A percentile compares a stretch with the other conserved stretches of the same genome.
These are phyloP conservation scores for Epinephelus cyanopodus DNA, from an alignment of 2,113 vertebrate species.

Conservation along the genomic window DNA sequence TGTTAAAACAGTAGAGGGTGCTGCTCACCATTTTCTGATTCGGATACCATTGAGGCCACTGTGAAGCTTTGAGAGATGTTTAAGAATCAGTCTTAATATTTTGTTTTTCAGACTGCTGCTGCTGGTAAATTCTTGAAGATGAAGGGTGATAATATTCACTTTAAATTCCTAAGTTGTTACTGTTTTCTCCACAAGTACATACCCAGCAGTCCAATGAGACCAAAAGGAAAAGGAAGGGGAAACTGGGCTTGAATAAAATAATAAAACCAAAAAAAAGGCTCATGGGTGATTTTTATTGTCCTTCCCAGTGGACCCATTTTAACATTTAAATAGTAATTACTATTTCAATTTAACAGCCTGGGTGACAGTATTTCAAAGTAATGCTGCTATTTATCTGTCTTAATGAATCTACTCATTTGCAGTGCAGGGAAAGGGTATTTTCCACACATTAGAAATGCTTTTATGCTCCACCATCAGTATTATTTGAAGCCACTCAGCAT, in stretches of 20 bases:
- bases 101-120: not conserved
- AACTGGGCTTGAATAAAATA: not conserved
- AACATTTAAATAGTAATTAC: not conserved
- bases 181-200: not conserved
- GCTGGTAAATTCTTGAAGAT: not conserved
- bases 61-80: not conserved
- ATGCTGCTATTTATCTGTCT: not conserved
- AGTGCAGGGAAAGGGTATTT: not conserved
- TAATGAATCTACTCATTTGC: not conserved
- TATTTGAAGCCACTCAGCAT: not conserved
- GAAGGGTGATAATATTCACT: no score
- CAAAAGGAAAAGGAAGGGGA: not conserved
- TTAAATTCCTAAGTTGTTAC: no score
- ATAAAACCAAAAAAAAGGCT: not conserved
- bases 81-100: not conserved
- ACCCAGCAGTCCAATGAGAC: not conserved
- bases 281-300: not conserved
- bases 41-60: not conserved
- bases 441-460: not conserved
- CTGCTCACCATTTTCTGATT: constrained; percentile 47
- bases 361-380: not conserved
- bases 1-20: constrained; percentile 66
- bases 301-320: not conserved
- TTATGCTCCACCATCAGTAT: not conserved
- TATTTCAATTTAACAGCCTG: not conserved